Percentiles rank a stretch among this genome's conserved stretches.
These are phyloP conservation scores for Riptortus pedestris DNA, from an alignment of 1,140 invertebrate species.

Conservation along the genomic window DNA sequence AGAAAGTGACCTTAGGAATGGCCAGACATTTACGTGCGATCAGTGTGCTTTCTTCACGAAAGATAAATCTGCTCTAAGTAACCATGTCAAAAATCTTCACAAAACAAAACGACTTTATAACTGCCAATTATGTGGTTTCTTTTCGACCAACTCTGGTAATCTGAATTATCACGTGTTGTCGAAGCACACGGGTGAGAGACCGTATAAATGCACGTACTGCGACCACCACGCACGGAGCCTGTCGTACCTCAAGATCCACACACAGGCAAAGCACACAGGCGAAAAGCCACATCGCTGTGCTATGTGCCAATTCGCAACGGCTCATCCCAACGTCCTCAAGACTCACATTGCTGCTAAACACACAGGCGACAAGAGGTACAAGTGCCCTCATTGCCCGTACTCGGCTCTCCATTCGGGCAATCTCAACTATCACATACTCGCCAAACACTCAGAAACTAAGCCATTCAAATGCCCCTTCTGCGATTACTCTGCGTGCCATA, in stretches of 20 bases:
- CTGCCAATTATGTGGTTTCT: background rate
- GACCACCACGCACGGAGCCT: background rate
- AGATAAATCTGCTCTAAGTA: background rate
- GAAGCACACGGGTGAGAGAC: conserved; percentile 9
- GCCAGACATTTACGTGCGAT: background rate
- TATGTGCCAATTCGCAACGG: background rate
- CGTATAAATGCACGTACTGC: conserved; percentile 1
- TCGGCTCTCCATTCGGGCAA: conserved; percentile 1
- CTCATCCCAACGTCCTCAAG: background rate
- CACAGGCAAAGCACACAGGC: background rate
- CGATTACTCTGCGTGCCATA: background rate
- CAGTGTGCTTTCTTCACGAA: background rate
- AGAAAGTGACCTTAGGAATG: too few relatives aligned
- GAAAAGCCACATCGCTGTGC: background rate
- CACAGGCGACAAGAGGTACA: conserved; percentile 3
- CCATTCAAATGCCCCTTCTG: background rate
- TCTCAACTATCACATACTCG: background rate
- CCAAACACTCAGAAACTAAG: conserved; percentile 4
- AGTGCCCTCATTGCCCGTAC: background rate
- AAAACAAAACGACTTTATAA: background rate
- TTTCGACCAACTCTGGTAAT: background rate
- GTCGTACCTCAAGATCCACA: background rate
- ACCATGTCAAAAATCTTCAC: background rate
- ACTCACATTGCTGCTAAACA: conserved; percentile 9
- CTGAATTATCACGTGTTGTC: background rate